These are phyloP conservation scores for Labia minor DNA, from an alignment of 2,888 invertebrate species.

Conservation along the genomic window DNA sequence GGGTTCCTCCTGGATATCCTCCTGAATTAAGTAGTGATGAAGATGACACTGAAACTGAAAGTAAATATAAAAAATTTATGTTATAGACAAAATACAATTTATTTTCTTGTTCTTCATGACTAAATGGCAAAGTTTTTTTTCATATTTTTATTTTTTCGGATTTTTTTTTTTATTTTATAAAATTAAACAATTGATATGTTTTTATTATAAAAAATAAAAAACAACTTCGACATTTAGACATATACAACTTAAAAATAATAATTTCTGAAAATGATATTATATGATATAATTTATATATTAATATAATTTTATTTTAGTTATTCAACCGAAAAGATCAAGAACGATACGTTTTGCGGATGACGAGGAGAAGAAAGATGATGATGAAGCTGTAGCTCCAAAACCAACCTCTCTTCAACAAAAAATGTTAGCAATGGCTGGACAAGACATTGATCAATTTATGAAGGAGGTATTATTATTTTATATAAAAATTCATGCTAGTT, in stretches of 20 bases:
- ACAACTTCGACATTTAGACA: too few relatives aligned
- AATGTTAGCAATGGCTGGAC: slow-evolving; percentile 80
- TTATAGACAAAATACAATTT: too few relatives aligned
- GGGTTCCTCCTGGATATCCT: slow-evolving; percentile 78
- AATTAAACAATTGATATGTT: too few relatives aligned
- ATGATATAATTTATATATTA: too few relatives aligned
- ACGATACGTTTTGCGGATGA: slow-evolving; percentile 31
- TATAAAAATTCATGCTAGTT: too few relatives aligned
- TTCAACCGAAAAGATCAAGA: slow-evolving; percentile 22
- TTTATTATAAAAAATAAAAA: too few relatives aligned
- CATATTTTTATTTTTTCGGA: too few relatives aligned
- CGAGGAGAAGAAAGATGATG: slow-evolving; percentile 29
- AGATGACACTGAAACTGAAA: slow-evolving; percentile 31
- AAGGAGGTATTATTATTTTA: slow-evolving; percentile 53
- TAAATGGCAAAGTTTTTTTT: too few relatives aligned
- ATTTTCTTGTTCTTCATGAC: too few relatives aligned
- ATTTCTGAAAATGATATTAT: too few relatives aligned
- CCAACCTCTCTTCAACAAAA: slow-evolving; percentile 73
- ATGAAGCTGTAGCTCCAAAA: slow-evolving; percentile 35
- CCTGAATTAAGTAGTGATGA: slow-evolving; percentile 58
- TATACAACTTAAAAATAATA: too few relatives aligned
- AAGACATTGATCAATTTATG: slow-evolving; percentile 87
- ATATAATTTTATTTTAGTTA: neutral
- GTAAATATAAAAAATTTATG: slow-evolving; percentile 17
- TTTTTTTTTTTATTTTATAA: too few relatives aligned